phyloP scores from a whole-genome alignment of 2,113 vertebrate species.

The Lathamus discolor region DNA sequence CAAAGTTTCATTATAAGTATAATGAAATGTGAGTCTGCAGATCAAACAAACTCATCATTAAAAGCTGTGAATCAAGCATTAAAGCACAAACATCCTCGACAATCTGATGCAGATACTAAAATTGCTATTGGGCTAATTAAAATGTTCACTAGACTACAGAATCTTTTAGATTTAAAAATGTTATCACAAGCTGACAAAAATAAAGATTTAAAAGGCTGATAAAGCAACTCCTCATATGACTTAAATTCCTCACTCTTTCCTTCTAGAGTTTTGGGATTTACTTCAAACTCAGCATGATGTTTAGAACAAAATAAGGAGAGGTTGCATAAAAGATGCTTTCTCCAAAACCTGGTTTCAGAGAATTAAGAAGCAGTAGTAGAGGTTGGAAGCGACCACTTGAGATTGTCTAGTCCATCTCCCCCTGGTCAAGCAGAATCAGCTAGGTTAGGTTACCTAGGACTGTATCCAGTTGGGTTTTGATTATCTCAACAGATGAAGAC shows the following conservation, averaged over 20 bases:
- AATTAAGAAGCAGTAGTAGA: neutral
- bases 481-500: neutral
- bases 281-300: neutral
- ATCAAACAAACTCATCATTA: constrained; percentile 13
- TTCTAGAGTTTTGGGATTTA: neutral
- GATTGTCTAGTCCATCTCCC: neutral
- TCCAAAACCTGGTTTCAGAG: neutral
- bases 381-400: neutral
- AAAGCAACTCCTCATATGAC: neutral
- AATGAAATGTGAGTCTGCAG: constrained; percentile 11
- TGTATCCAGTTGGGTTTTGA: neutral
- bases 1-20: neutral
- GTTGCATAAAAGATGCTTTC: neutral
- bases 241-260: neutral
- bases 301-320: neutral
- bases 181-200: neutral
- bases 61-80: neutral
- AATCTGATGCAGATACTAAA: neutral
- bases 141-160: neutral
- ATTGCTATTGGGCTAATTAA: neutral
- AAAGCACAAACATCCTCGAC: neutral
- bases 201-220: neutral
- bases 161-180: neutral
- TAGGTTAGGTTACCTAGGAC: neutral
- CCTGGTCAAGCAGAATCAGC: neutral